Evolutionary conservation across 1,140 invertebrate species (phyloP).

Genomic region (Drosophila lowei): DNA sequence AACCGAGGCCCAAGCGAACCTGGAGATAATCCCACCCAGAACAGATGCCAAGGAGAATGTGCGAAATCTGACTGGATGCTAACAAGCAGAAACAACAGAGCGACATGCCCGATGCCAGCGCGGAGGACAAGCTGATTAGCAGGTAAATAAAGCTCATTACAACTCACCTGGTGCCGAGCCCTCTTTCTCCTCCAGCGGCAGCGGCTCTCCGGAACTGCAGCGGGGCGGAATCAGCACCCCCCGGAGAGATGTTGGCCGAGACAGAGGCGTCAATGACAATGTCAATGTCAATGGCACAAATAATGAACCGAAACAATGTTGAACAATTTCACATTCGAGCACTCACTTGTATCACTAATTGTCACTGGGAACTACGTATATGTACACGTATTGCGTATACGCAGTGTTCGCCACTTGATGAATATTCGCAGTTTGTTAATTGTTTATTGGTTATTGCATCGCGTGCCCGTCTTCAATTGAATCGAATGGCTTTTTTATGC

Average conservation of each 20-base stretch:
- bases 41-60: slow-evolving; percentile 30
- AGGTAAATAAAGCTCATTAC: slow-evolving; percentile 36
- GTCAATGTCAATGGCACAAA: slow-evolving; percentile 62
- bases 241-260: slow-evolving; percentile 4
- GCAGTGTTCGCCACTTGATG: slow-evolving; percentile 34
- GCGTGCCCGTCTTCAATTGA: slow-evolving; percentile 35
- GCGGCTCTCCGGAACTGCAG: neutral
- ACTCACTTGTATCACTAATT: slow-evolving; percentile 17
- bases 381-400: slow-evolving; percentile 27
- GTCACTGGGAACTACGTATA: slow-evolving; percentile 18
- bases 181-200: neutral
- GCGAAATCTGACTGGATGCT: slow-evolving; percentile 43
- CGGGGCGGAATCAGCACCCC: slow-evolving; percentile 5
- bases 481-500: slow-evolving; percentile 32
- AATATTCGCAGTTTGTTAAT: slow-evolving; percentile 46
- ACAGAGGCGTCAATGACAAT: slow-evolving; percentile 50
- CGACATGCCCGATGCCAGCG: slow-evolving; percentile 26
- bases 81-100: slow-evolving; percentile 51
- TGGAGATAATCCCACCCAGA: slow-evolving; percentile 17
- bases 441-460: slow-evolving; percentile 50
- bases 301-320: slow-evolving; percentile 28
- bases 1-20: neutral
- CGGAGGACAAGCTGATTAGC: slow-evolving; percentile 62
- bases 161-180: slow-evolving; percentile 31
- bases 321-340: slow-evolving; percentile 26